Evolutionary conservation across 2,888 invertebrate genomes (phyloP).

Genomic region (Ochropleura plecta): DNA sequence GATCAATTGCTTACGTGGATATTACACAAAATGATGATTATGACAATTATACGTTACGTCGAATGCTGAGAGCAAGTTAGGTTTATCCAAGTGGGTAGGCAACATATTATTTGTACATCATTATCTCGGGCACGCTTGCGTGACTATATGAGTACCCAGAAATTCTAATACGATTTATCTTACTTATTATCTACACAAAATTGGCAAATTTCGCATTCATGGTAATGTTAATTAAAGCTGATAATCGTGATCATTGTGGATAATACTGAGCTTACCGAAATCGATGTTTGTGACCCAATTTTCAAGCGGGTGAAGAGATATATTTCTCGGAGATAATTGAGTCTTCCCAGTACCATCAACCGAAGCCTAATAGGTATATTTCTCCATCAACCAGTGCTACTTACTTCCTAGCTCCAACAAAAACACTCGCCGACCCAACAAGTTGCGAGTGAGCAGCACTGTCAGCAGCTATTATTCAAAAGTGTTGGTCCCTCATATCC

Average conservation of each 20-base stretch:
- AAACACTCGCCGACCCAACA: constrained; percentile 92
- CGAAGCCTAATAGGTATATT: not conserved
- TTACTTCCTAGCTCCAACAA: constrained; percentile 89
- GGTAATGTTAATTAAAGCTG: constrained; percentile 21
- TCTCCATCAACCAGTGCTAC: not conserved
- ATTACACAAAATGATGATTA: constrained; percentile 34
- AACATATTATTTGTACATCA: constrained; percentile 62
- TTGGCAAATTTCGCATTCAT: constrained; percentile 14
- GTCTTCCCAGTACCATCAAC: constrained; percentile 79
- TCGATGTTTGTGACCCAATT: constrained; percentile 2
- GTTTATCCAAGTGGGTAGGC: constrained; percentile 36
- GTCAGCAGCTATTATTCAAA: constrained; percentile 94
- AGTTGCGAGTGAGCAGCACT: constrained; percentile 95
- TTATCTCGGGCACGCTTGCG: constrained; percentile 58
- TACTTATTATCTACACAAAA: constrained; percentile 38
- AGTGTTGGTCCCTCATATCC: constrained; percentile 91
- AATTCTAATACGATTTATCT: constrained; percentile 49
- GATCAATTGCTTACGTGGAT: constrained; percentile 12
- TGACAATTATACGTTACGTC: constrained; percentile 40
- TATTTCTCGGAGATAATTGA: not conserved
- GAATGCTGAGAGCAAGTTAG: constrained; percentile 13
- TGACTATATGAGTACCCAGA: constrained; percentile 56
- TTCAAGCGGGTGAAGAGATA: not conserved
- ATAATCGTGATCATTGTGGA: constrained; percentile 13
- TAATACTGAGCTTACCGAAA: not conserved